Conservation (phyloP, 2,113 vertebrate genomes). For the Psephotus haematonotus region DNA sequence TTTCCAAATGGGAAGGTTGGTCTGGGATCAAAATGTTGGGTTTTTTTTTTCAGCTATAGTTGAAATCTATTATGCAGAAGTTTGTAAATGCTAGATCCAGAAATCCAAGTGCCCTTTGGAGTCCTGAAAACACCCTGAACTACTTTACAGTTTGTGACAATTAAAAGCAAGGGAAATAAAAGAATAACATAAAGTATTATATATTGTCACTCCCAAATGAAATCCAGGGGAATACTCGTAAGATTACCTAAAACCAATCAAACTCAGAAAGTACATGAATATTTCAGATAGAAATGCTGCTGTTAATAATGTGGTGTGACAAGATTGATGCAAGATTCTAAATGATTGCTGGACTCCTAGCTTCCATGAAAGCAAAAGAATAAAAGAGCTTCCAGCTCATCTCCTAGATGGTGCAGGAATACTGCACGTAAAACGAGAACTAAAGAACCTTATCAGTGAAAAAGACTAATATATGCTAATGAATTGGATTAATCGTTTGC, state of each 20-base stretch:
- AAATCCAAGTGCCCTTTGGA: neutral
- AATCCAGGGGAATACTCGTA: neutral
- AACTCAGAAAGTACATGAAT: neutral
- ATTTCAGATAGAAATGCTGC: neutral
- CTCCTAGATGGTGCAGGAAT: neutral
- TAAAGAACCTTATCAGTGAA: slow-evolving; percentile 11
- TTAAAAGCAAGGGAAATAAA: neutral
- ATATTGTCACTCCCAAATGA: neutral
- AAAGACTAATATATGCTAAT: neutral
- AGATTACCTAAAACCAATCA: neutral
- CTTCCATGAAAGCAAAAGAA: neutral
- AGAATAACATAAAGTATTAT: neutral
- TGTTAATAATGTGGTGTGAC: neutral
- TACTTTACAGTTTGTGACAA: neutral
- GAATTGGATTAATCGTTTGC: neutral
- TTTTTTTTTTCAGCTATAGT: neutral
- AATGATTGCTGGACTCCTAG: neutral
- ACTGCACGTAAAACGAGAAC: neutral
- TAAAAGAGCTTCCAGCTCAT: neutral
- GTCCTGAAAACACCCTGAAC: neutral
- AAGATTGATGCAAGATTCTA: neutral
- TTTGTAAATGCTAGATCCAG: neutral
- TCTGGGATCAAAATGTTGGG: neutral
- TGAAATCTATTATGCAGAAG: neutral
- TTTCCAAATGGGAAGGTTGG: neutral